These are phyloP conservation scores for Panulirus ornatus DNA, from an alignment of 1,140 invertebrate species.

Conservation along the genomic window DNA sequence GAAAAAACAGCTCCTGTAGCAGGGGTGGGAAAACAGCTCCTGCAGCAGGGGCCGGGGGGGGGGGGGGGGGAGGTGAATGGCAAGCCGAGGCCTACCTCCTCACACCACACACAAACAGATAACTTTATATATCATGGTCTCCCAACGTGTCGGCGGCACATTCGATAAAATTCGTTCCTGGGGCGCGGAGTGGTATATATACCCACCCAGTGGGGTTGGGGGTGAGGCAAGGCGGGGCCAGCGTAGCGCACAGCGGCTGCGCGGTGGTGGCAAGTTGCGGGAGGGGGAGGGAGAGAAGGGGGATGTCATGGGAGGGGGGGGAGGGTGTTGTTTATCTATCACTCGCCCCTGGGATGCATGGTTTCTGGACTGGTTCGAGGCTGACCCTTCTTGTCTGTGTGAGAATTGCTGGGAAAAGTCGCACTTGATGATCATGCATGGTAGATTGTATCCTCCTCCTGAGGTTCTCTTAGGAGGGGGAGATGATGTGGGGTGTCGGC, in stretches of 20 bases:
- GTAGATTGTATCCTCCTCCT: too few relatives aligned
- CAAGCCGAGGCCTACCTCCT: neutral
- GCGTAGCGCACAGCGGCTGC: neutral
- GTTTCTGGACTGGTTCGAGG: too few relatives aligned
- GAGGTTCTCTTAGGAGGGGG: too few relatives aligned
- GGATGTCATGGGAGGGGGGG: neutral
- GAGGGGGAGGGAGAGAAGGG: neutral
- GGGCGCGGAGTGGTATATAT: slow-evolving; percentile 66
- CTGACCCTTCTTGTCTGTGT: too few relatives aligned
- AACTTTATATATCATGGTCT: slow-evolving; percentile 68
- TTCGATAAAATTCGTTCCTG: slow-evolving; percentile 70
- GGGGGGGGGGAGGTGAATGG: neutral
- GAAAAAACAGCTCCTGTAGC: neutral
- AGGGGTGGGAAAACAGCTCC: slow-evolving; percentile 1
- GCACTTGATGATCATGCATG: too few relatives aligned
- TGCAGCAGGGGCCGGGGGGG: slow-evolving; percentile 5
- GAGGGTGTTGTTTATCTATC: too few relatives aligned
- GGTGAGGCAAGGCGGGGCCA: slow-evolving; percentile 31
- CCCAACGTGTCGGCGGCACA: slow-evolving; percentile 62
- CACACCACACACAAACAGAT: slow-evolving; percentile 52
- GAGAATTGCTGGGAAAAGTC: too few relatives aligned
- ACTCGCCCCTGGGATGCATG: too few relatives aligned
- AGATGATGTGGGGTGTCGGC: neutral
- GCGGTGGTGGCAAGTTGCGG: too few relatives aligned
- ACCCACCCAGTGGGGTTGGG: slow-evolving; percentile 41